Conservation (phyloP, 1,140 invertebrate genomes). For the Dryas iulia region DNA sequence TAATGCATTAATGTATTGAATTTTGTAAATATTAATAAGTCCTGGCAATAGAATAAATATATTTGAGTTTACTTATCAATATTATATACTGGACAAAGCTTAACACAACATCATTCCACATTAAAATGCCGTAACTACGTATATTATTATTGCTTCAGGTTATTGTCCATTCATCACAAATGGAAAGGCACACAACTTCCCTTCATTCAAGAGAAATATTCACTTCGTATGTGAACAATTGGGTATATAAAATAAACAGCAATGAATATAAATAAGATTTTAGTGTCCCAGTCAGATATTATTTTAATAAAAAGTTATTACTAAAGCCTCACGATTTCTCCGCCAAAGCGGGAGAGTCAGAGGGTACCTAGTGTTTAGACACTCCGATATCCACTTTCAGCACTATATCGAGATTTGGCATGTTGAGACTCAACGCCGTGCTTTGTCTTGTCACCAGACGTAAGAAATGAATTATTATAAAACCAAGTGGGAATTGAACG, state of each 20-base stretch:
- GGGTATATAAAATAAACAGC: slow-evolving; percentile 48
- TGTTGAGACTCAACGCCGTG: no score
- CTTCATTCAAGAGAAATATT: slow-evolving; percentile 66
- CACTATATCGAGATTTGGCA: no score
- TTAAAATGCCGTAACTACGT: slow-evolving; percentile 35
- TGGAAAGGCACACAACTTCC: slow-evolving; percentile 54
- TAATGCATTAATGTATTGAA: background rate
- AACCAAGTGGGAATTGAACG: no score
- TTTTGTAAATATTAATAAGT: background rate
- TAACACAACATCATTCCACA: background rate
- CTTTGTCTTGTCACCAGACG: no score
- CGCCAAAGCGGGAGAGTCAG: no score
- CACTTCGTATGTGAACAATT: slow-evolving; percentile 59
- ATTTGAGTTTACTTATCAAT: background rate
- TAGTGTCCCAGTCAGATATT: slow-evolving; percentile 8
- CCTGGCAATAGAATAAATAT: background rate
- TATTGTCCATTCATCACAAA: slow-evolving; percentile 73
- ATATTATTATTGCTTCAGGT: slow-evolving; percentile 49
- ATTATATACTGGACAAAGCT: background rate
- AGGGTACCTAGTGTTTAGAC: no score
- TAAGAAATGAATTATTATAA: no score
- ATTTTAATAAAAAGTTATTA: background rate
- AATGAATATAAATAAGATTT: slow-evolving; percentile 70
- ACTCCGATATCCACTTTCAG: no score
- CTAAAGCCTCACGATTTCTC: no score